These are phyloP conservation scores for Thunnus thynnus DNA, from an alignment of 2,113 vertebrate genomes.

Conservation along the genomic window DNA sequence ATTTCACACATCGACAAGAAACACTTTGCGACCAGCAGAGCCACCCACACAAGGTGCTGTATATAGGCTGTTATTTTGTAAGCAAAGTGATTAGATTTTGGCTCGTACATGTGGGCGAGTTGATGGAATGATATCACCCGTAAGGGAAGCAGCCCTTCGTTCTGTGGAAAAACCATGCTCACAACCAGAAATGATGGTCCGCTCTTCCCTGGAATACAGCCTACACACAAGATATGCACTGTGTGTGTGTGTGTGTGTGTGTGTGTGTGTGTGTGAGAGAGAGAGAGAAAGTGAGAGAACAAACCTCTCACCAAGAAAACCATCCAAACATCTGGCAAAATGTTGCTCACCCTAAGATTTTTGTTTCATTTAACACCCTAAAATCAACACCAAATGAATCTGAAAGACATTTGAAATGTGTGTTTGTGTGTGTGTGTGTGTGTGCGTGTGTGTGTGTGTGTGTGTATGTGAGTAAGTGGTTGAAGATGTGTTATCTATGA, in stretches of 20 bases:
- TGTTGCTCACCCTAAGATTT: background rate
- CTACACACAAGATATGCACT: background rate
- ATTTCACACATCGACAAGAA: slow-evolving; percentile 27
- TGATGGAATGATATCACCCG: background rate
- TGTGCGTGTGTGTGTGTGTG: background rate
- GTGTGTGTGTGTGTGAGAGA: background rate
- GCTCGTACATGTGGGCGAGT: background rate
- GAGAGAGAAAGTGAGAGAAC: too few relatives aligned
- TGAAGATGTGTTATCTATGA: background rate
- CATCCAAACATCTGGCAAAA: slow-evolving; percentile 20
- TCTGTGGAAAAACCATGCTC: slow-evolving; percentile 33
- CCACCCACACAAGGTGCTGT: background rate
- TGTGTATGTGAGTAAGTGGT: too few relatives aligned
- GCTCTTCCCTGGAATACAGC: slow-evolving; percentile 34
- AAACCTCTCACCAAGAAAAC: slow-evolving; percentile 15
- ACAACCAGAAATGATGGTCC: background rate
- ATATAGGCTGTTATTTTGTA: background rate
- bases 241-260: slow-evolving; percentile 1
- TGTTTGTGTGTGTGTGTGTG: slow-evolving; percentile 3
- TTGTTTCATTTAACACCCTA: background rate
- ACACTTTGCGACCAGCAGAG: slow-evolving; percentile 4
- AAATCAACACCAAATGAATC: background rate
- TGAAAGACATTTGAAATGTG: background rate
- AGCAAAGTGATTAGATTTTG: background rate
- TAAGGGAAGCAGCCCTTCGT: background rate